Evolutionary conservation across 2,113 vertebrate genomes (phyloP).

Genomic region (Montifringilla adamsi): DNA sequence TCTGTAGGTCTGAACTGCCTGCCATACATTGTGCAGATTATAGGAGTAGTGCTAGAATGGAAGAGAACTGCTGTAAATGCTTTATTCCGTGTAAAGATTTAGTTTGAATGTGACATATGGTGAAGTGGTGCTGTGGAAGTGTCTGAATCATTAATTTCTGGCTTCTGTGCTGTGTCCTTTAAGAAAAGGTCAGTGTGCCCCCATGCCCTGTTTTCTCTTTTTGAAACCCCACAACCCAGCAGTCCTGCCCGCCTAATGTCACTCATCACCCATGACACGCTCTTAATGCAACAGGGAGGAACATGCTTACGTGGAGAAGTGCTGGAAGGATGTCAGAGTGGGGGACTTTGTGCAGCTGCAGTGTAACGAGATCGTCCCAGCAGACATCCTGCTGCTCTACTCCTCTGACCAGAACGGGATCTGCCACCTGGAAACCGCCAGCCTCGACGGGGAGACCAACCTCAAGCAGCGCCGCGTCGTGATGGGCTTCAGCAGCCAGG

Average conservation of each 20-base stretch:
- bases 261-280: rapidly evolving
- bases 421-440: constrained; percentile 89
- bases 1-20: background rate
- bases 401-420: constrained; percentile 84
- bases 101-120: background rate
- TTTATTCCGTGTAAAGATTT: background rate
- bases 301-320: constrained; percentile 74
- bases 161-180: background rate
- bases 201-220: background rate
- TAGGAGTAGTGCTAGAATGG: background rate
- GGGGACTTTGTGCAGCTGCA: constrained; percentile 89
- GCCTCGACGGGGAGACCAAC: constrained; percentile 93
- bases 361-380: constrained; percentile 89
- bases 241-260: background rate
- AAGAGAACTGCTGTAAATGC: background rate
- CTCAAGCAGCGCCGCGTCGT: constrained; percentile 85
- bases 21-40: background rate
- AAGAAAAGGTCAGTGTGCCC: background rate
- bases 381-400: constrained; percentile 88
- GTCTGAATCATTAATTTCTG: background rate
- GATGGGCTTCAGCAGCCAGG: constrained; percentile 69
- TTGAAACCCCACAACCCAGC: background rate
- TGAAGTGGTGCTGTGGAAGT: background rate
- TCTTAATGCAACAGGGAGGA: constrained; percentile 71
- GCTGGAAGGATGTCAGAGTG: constrained; percentile 89